Conservation (phyloP, 2,113 vertebrate genomes). For the Cranoglanis bouderius region DNA sequence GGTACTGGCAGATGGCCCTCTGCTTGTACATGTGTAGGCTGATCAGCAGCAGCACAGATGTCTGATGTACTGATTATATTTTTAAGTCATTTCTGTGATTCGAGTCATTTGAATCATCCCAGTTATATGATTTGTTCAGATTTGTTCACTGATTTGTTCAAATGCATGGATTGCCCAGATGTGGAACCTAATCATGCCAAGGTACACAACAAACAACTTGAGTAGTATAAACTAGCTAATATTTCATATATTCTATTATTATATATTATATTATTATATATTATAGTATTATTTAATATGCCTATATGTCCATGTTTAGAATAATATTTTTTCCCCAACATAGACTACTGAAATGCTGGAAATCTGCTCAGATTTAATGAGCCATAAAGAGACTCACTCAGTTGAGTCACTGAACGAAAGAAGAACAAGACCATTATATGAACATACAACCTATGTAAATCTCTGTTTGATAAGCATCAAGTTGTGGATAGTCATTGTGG, state of each 20-base stretch:
- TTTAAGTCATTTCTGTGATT: neutral
- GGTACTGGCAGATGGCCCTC: conserved; percentile 6
- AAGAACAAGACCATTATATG: neutral
- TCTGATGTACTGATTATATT: conserved; percentile 26
- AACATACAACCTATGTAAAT: neutral
- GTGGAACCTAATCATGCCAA: neutral
- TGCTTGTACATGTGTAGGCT: neutral
- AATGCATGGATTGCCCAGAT: neutral
- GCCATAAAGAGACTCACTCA: neutral
- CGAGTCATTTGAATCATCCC: neutral
- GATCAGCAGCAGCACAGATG: conserved; percentile 24
- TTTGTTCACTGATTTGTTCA: neutral
- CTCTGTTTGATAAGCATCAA: neutral
- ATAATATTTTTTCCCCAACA: neutral
- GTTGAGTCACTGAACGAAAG: neutral
- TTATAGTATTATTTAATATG: neutral
- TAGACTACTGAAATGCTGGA: neutral
- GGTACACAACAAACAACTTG: neutral
- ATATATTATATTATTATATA: neutral
- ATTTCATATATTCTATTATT: neutral
- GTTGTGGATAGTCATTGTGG: no score
- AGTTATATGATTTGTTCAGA: neutral
- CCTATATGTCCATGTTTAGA: neutral
- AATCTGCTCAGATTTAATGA: neutral
- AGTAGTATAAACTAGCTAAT: neutral